Evolutionary conservation across 2,797 vertebrate species (phyloP).

Genomic region (Adelosebastes latens): DNA sequence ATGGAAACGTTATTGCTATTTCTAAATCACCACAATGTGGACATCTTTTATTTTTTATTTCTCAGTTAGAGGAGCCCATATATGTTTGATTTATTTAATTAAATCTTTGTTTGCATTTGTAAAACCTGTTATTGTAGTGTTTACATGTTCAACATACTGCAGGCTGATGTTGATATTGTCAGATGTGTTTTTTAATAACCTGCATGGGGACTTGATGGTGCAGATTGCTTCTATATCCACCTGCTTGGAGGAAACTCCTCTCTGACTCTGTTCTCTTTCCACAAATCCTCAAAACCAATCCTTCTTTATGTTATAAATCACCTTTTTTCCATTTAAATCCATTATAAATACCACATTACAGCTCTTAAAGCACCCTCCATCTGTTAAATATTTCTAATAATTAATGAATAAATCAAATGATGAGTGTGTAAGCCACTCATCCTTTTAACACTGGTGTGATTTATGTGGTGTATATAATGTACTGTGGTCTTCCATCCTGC

Average conservation of each 20-base stretch:
- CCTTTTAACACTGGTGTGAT: neutral
- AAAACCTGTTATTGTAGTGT: slow-evolving; percentile 1
- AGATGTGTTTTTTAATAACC: neutral
- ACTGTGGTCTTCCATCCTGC: neutral
- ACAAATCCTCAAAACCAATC: neutral
- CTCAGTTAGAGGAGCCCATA: fast-evolving
- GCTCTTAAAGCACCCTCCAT: neutral
- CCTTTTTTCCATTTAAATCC: neutral
- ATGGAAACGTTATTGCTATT: neutral
- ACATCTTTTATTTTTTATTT: neutral
- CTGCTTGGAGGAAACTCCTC: slow-evolving; percentile 17
- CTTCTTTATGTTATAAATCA: neutral
- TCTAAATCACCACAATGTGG: neutral
- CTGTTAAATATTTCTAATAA: slow-evolving; percentile 4
- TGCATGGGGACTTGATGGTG: neutral
- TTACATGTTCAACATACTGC: slow-evolving; percentile 19
- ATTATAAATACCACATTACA: neutral
- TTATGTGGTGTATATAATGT: slow-evolving; percentile 4
- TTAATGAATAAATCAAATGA: neutral
- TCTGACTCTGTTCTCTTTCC: neutral
- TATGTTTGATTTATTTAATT: neutral
- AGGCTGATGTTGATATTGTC: neutral
- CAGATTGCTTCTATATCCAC: neutral
- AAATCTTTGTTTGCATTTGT: neutral
- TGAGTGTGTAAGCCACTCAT: neutral